A percentile compares a stretch with the other conserved stretches of the same genome.
Evolutionary conservation across 2,888 invertebrate species (phyloP).

Genomic region (Phania funesta): DNA sequence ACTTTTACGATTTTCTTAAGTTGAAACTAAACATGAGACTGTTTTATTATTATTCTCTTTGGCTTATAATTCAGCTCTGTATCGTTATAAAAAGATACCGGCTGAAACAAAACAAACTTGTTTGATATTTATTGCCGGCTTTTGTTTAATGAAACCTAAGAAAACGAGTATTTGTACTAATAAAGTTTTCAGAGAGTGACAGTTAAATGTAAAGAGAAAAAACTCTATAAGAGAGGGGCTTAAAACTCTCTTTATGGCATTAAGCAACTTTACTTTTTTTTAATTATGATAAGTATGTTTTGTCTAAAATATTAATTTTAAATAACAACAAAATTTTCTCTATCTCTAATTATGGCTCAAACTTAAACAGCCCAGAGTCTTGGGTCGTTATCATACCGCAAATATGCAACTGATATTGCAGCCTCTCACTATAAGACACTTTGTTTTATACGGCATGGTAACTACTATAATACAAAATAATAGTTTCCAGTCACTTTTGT

Average conservation of each 20-base stretch:
- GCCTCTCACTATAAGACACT: too few relatives aligned
- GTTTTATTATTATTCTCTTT: neutral
- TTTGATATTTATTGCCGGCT: conserved; percentile 44
- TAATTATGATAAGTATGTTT: too few relatives aligned
- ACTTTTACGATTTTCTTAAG: neutral
- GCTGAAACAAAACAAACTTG: conserved; percentile 35
- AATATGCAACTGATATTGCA: too few relatives aligned
- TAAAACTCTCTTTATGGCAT: too few relatives aligned
- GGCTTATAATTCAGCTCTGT: neutral
- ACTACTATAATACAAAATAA: neutral
- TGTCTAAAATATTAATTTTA: too few relatives aligned
- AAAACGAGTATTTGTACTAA: neutral
- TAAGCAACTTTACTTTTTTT: too few relatives aligned
- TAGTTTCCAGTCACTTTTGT: neutral
- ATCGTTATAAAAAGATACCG: conserved; percentile 32
- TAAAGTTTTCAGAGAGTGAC: neutral
- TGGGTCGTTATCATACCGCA: too few relatives aligned
- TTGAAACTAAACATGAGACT: neutral
- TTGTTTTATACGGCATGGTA: too few relatives aligned
- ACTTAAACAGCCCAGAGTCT: too few relatives aligned
- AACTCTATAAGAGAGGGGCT: neutral
- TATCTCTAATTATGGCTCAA: too few relatives aligned
- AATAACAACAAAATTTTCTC: too few relatives aligned
- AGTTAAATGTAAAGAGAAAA: neutral
- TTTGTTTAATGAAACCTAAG: conserved; percentile 5